Base-by-base conservation (phyloP, 1,140 invertebrate species). In the Tenebrio molitor region DNA sequence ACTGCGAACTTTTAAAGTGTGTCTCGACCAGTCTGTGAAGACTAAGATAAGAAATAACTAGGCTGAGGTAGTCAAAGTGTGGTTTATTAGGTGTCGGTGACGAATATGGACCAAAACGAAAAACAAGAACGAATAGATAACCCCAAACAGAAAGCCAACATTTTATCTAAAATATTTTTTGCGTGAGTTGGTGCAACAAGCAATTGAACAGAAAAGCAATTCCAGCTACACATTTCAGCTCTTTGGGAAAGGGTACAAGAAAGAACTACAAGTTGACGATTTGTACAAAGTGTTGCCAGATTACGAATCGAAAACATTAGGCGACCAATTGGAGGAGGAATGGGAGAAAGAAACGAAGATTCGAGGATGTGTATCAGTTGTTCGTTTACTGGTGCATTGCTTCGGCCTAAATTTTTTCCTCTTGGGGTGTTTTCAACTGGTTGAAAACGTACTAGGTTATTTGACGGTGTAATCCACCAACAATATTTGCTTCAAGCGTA, bases 321-420 rank as follows among this genome's bases (percentile, higher is more conserved):
- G 77, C 0, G 53, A 72, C 15, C 5, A 44, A 17, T 70, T 78
- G 29, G 73, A 78, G 50, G 66, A 67, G 6, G 69, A 75, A 74
- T 78, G 75, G 75, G 44, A 72, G 23, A 77, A 72, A 46, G 70
- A 76, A 21, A 12, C 34, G 14, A 7, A 34, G n/a, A 67, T 10
- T 25, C 78, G 75, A 5, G 80, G 70, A 73, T 82, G 84, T 53
- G 88, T 88, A 1, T 89, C 86, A 73, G 78, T 90, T 15, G 34
- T 86, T 6, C 83, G 84, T 73, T 85, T 86, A 25, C 79, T 90
- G 14, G 72, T 84, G 3, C 85, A 80, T 74, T 85, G 85, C 15
- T 90, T 89, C 76, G 88, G 88, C 3, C 42, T 71, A 2, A 76
- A 82, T 16, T 81, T 88, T 25, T 68, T 88, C 23, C 68, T 86